Base-by-base conservation (phyloP, 2,797 vertebrate genomes). In the Naso thynnoides region DNA sequence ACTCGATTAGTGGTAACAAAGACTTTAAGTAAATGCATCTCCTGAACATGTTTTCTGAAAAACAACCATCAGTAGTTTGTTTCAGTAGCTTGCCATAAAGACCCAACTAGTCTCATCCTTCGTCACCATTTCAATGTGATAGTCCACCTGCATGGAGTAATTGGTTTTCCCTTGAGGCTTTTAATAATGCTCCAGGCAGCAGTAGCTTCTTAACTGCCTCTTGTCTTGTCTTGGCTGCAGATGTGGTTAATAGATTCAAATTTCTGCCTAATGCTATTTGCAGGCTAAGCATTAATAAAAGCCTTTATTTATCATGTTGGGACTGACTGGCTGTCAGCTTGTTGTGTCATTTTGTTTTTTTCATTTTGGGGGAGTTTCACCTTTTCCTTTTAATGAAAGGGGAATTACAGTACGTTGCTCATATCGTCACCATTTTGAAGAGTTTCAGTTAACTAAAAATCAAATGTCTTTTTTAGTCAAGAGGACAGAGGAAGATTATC, bases 21-120 rank as follows among this genome's bases (percentile, higher is more conserved):
- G n/a, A n/a, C n/a, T 39, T 39, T 27, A 45, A n/a, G 18, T 55
- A 52, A 47, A 57, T 42, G 14, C 44, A 24, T 52, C 3, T 6
- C 26, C 19, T 14, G 11, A 42, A 62, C 13, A 45, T 24, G 7
- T n/a, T 67, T 64, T 1, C 15, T 55, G 33, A 63, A 64, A 55
- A 67, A 56, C 23, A 60, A 29, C 26, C 4, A 21, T 60, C 6
- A 47, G 76, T 84, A 56, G 85, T 84, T 86, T 83, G 84, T 86
- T 71, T 62, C 84, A 89, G 90, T 70, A 91, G 84, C 93, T 93
- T 95, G 94, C 92, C 91, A 70, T 82, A 60, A 91, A 93, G 82
- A 90, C 86, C 44, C 77, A 87, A 89, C 76, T 63, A 70, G 75
- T 88, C 86, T 82, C 53, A 68, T 86, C 86, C 86, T 88, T 86